A percentile compares a stretch with the other conserved stretches of the same genome.
Conservation (phyloP, 2,113 vertebrate genomes). For the Brachirus orientalis region DNA sequence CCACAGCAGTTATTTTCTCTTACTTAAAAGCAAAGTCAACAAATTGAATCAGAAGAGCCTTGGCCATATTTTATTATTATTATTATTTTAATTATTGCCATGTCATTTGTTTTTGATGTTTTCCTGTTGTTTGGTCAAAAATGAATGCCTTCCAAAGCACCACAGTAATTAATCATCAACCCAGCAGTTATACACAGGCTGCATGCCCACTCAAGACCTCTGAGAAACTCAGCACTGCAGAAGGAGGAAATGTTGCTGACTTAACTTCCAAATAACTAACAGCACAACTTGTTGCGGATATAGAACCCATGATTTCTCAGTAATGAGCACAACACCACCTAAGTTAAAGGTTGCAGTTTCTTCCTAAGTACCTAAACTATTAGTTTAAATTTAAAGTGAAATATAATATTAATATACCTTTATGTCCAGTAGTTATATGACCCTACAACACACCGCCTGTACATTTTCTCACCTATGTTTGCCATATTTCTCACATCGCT, state of each 20-base stretch:
- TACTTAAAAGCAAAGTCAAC: background rate
- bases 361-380: background rate
- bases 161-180: constrained; percentile 4
- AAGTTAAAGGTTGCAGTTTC: too few species aligned
- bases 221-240: background rate
- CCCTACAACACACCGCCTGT: too few species aligned
- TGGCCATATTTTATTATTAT: too few species aligned
- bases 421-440: background rate
- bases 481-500: background rate
- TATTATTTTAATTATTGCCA: background rate
- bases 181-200: background rate
- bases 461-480: too few species aligned
- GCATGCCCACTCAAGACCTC: background rate
- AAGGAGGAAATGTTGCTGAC: background rate
- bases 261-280: background rate
- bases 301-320: too few species aligned
- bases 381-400: background rate
- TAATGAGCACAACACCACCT: too few species aligned
- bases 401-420: background rate
- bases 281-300: background rate
- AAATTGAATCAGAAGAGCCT: background rate
- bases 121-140: background rate
- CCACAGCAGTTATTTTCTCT: background rate
- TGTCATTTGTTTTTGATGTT: background rate
- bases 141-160: background rate